Conservation (phyloP, 2,888 invertebrate species). For the Cephalotes varians region DNA sequence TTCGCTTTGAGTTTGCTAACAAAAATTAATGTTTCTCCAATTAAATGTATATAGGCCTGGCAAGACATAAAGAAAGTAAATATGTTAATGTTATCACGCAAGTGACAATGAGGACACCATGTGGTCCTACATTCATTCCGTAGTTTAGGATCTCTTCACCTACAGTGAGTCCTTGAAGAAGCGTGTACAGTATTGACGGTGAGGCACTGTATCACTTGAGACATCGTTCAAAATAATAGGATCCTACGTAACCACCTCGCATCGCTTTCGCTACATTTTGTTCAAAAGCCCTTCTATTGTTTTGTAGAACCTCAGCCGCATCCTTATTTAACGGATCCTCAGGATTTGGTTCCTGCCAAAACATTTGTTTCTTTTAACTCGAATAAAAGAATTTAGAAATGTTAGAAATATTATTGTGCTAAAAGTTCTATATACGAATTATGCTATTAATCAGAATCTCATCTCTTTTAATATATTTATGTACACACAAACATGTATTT, state of each 20-base stretch:
- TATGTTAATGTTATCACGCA: conserved; percentile 80
- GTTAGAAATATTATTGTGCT: neutral
- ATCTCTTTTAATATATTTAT: neutral
- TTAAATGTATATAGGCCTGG: conserved; percentile 82
- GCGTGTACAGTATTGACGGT: conserved; percentile 79
- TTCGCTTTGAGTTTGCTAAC: conserved; percentile 69
- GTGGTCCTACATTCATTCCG: conserved; percentile 70
- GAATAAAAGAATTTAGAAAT: neutral
- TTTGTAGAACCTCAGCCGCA: conserved; percentile 98
- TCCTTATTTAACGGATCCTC: conserved; percentile 99
- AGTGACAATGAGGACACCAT: conserved; percentile 71
- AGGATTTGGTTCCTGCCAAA: conserved; percentile 96
- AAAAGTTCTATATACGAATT: neutral
- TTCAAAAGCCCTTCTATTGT: conserved; percentile 97
- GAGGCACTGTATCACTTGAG: conserved; percentile 91
- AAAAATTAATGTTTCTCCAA: conserved; percentile 81
- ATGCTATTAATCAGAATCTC: neutral
- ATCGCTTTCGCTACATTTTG: conserved; percentile 98
- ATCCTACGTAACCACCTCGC: conserved; percentile 98
- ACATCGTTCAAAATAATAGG: conserved; percentile 98
- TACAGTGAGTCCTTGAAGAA: conserved; percentile 76
- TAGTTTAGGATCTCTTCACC: conserved; percentile 74
- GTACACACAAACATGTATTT: neutral
- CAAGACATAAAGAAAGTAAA: conserved; percentile 82
- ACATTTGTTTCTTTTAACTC: conserved; percentile 28